Evolutionary conservation across 2,113 vertebrate genomes (phyloP).

Genomic region (Telmatochromis sp.): DNA sequence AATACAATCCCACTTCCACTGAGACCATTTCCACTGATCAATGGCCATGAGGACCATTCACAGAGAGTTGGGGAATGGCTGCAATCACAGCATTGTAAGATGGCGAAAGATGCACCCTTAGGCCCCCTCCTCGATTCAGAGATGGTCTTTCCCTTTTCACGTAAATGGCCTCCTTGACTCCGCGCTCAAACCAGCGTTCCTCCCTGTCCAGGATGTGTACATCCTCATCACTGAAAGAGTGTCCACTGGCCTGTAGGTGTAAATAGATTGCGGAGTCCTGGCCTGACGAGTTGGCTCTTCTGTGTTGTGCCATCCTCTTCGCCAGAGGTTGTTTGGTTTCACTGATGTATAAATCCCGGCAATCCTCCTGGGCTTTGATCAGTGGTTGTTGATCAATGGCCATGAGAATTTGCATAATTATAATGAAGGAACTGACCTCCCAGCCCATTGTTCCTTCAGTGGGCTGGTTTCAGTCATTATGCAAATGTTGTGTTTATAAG

Average conservation of each 20-base stretch:
- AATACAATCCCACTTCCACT: neutral
- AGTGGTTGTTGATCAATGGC: neutral
- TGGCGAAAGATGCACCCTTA: neutral
- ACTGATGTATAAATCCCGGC: fast-evolving
- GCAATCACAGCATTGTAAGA: neutral
- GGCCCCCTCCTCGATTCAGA: neutral
- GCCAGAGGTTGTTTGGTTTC: neutral
- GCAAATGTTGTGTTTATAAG: neutral
- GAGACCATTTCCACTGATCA: neutral
- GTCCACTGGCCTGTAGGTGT: neutral
- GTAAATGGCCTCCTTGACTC: neutral
- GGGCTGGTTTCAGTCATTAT: neutral
- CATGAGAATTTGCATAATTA: neutral
- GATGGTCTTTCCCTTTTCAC: neutral
- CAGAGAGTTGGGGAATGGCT: neutral
- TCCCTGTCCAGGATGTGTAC: fast-evolving
- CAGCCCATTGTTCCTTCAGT: neutral
- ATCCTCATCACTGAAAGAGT: neutral
- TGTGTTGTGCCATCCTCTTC: fast-evolving
- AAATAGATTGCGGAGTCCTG: neutral
- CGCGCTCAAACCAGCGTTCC: fast-evolving
- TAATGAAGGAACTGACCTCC: neutral
- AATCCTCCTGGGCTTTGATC: neutral
- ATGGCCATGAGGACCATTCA: fast-evolving
- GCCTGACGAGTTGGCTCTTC: neutral